Evolutionary conservation across 2,797 vertebrate species (phyloP).

Genomic region (Gadopsis bispinosus): DNA sequence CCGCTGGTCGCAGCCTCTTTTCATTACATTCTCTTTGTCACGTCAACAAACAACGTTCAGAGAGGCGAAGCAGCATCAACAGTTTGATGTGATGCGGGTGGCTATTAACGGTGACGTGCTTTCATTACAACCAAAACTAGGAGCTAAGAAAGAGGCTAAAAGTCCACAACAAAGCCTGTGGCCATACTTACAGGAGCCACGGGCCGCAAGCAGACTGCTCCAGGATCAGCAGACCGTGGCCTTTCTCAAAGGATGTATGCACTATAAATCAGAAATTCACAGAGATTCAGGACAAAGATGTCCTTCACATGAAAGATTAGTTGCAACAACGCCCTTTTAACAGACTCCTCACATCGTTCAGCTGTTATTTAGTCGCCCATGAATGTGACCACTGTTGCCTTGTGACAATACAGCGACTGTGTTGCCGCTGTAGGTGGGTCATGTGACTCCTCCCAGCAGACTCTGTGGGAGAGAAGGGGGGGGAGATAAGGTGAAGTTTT

Average conservation of each 20-base stretch:
- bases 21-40: slow-evolving; percentile 34
- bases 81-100: neutral
- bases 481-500: neutral
- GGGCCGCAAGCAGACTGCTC: neutral
- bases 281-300: slow-evolving; percentile 36
- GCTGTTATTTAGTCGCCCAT: slow-evolving; percentile 37
- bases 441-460: slow-evolving; percentile 9
- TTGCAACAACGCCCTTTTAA: slow-evolving; percentile 30
- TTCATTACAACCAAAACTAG: neutral
- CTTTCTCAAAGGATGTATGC: slow-evolving; percentile 4
- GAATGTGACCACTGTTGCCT: slow-evolving; percentile 47
- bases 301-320: slow-evolving; percentile 45
- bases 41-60: slow-evolving; percentile 31
- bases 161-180: neutral
- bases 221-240: neutral
- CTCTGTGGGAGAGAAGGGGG: neutral
- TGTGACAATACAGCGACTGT: slow-evolving; percentile 24
- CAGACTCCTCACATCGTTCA: slow-evolving; percentile 10
- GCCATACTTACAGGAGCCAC: too few species aligned
- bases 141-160: neutral
- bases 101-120: neutral
- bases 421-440: slow-evolving; percentile 8
- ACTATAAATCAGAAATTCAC: neutral
- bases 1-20: slow-evolving; percentile 33
- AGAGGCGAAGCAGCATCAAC: neutral